A percentile compares a stretch with the other conserved stretches of the same genome.
phyloP scores from a whole-genome alignment of 2,888 invertebrate species.

The Euspilapteryx auroguttella region DNA sequence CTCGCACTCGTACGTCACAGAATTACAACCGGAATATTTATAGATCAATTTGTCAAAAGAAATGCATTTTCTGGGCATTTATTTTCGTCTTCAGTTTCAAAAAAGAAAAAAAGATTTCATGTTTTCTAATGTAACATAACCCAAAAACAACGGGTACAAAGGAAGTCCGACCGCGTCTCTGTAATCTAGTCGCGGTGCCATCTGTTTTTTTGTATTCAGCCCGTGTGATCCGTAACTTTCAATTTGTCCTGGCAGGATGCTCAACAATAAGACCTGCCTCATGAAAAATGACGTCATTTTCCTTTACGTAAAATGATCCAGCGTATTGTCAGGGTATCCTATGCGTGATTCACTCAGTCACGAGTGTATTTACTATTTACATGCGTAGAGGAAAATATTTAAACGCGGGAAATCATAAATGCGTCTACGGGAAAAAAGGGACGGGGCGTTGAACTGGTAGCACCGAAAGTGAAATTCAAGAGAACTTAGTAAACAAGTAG shows the following conservation, averaged over 20 bases:
- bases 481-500: constrained; percentile 14
- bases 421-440: constrained; percentile 11
- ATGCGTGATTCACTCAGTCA: constrained; percentile 23
- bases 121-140: too few relatives aligned
- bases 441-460: constrained; percentile 15
- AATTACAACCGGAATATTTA: constrained; percentile 3
- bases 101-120: too few relatives aligned
- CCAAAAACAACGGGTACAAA: too few relatives aligned
- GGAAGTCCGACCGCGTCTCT: too few relatives aligned
- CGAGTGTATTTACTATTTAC: constrained; percentile 16
- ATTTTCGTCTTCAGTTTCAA: too few relatives aligned
- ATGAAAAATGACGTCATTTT: constrained; percentile 28
- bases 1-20: too few relatives aligned
- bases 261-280: constrained; percentile 18
- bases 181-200: too few relatives aligned
- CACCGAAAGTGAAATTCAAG: constrained; percentile 12
- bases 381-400: constrained; percentile 22
- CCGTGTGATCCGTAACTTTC: constrained; percentile 15
- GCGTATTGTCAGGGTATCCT: constrained; percentile 28
- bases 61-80: constrained; percentile 5
- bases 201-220: constrained; percentile 11
- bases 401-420: constrained; percentile 18
- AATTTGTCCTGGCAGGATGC: constrained; percentile 17
- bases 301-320: constrained; percentile 30
- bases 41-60: constrained; percentile 5